A percentile compares a stretch with the other conserved stretches of the same genome.
These are phyloP conservation scores for Papilio demoleus DNA, from an alignment of 2,888 invertebrate species.

Conservation along the genomic window DNA sequence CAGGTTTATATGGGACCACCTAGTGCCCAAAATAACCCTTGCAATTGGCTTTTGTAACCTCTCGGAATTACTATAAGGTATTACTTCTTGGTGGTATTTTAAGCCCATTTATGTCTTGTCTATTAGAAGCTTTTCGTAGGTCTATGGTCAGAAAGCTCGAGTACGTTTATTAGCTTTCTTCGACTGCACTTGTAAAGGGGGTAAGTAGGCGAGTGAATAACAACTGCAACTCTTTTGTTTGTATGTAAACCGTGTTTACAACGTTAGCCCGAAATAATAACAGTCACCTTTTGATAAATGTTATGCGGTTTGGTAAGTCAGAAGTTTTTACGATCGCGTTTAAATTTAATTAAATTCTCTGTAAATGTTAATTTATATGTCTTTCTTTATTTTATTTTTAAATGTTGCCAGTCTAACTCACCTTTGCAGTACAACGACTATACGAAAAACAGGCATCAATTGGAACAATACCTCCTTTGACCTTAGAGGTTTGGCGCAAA, in stretches of 20 bases:
- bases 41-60: background rate
- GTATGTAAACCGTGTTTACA: conserved; percentile 36
- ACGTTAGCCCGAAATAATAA: conserved; percentile 13
- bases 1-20: background rate
- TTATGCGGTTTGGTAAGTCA: background rate
- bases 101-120: too few relatives aligned
- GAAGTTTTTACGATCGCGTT: background rate
- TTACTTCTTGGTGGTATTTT: too few relatives aligned
- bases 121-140: background rate
- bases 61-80: too few relatives aligned
- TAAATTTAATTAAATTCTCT: background rate
- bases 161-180: conserved; percentile 33
- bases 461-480: too few relatives aligned
- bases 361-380: background rate
- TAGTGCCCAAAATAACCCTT: background rate
- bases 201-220: conserved; percentile 24
- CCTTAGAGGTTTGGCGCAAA: too few relatives aligned
- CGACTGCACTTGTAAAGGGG: conserved; percentile 16
- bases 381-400: too few relatives aligned
- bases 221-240: conserved; percentile 27
- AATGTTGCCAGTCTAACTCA: too few relatives aligned
- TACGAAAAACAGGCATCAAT: too few relatives aligned
- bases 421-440: too few relatives aligned
- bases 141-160: conserved; percentile 32
- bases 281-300: background rate